Evolutionary conservation across 2,888 invertebrate species (phyloP), one percentile per base, ranked within the genome.

Genomic region (Spatulosminthurus flaviceps): DNA sequence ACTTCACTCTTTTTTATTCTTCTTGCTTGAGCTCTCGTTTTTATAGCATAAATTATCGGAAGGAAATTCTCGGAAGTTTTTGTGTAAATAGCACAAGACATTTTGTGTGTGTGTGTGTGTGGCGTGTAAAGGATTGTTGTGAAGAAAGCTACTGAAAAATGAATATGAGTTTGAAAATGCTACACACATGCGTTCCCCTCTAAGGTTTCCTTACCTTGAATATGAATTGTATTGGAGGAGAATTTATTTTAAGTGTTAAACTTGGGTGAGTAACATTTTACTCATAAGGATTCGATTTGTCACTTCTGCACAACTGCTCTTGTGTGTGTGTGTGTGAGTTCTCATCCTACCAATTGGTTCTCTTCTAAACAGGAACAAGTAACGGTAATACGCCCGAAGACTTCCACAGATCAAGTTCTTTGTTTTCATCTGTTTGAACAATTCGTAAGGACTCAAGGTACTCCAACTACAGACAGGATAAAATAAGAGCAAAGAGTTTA

Each of bases 131-230:
- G 16, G 34, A 1, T 51, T 51, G 19, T 51, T 51, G 51, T 51
- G 16, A 51, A 51, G 51, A 19, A 51, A 51, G 51, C 51, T 51
- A n/a, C 51, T 51, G 51, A 51, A 51, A n/a, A 51, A 51, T 51
- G n/a, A 51, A 51, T 51, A 34, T 34, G 34, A 34, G 51, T n/a
- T 51, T 51, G 19, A 51, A 51, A 51, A 51, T 51, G 51, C 51
- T 51, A 51, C 51, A 51, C 51, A 51, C 51, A 51, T 51, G 51
- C 51, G 51, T 51, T 51, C 51, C 51, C 51, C 16, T 51, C 51
- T 51, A 51, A 51, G 51, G 51, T 51, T 51, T 51, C 51, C n/a
- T 51, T 51, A 51, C n/a, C 51, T 51, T 51, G 51, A 13, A n/a
- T n/a, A n/a, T 51, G n/a, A 19, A 51, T 51, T 51, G 51, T 51